A percentile compares a stretch with the other conserved stretches of the same genome.
These are phyloP conservation scores for Cardiocondyla obscurior DNA, from an alignment of 1,140 invertebrate genomes.

Conservation along the genomic window DNA sequence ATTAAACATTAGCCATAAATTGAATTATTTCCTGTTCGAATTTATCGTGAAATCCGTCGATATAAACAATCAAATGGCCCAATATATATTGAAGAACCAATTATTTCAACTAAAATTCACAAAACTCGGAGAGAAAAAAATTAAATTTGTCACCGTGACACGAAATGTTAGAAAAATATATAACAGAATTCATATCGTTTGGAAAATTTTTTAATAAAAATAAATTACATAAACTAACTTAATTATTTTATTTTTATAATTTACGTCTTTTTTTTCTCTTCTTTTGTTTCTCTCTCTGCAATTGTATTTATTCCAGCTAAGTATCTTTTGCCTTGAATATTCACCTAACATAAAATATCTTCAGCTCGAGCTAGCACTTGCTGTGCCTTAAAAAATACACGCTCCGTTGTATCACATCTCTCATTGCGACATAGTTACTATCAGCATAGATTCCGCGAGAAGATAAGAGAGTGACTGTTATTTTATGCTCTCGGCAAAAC, in stretches of 20 bases:
- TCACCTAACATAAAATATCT: background rate
- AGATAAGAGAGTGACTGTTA: background rate
- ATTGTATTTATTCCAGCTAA: background rate
- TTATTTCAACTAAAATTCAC: background rate
- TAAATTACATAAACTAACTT: background rate
- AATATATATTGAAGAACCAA: background rate
- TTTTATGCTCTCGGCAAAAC: constrained; percentile 53
- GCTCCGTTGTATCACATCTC: constrained; percentile 22
- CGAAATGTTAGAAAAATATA: background rate
- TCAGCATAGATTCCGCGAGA: background rate
- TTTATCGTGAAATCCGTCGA: background rate
- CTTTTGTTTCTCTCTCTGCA: too few species aligned
- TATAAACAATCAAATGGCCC: background rate
- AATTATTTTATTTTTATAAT: constrained; percentile 8
- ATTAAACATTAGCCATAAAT: constrained; percentile 12
- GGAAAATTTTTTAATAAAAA: background rate
- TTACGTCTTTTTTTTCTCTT: constrained; percentile 1
- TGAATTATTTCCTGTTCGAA: background rate
- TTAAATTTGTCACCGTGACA: background rate
- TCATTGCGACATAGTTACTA: background rate
- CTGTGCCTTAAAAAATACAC: constrained; percentile 1
- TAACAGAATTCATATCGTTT: background rate
- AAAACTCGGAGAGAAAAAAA: background rate
- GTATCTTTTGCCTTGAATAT: background rate
- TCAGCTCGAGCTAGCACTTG: background rate